A percentile compares a stretch with the other conserved stretches of the same genome.
Conservation (phyloP, 2,888 invertebrate genomes). For the Brachycybe producta region DNA sequence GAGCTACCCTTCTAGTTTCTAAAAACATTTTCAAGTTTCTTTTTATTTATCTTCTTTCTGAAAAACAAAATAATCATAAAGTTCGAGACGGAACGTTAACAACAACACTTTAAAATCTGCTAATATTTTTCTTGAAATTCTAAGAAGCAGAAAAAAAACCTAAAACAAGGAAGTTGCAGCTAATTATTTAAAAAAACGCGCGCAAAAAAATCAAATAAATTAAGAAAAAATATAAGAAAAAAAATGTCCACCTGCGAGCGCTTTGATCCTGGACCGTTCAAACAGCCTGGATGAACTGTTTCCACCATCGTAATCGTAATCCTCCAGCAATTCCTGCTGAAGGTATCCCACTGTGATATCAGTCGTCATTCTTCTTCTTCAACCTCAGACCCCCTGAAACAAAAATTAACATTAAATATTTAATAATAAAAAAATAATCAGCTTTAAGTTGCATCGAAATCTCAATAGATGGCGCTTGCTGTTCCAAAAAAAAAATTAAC, state of each 20-base stretch:
- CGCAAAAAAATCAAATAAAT: too few species aligned
- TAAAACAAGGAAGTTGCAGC: too few species aligned
- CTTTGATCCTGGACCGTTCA: constrained; percentile 98
- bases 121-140: too few species aligned
- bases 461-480: too few species aligned
- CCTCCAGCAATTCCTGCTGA: constrained; percentile 85
- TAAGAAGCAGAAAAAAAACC: too few species aligned
- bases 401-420: constrained; percentile 4
- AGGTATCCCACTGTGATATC: constrained; percentile 86
- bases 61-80: neutral
- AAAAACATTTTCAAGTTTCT: neutral
- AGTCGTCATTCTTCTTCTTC: constrained; percentile 74
- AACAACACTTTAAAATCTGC: constrained; percentile 13
- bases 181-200: too few species aligned
- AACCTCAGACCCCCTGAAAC: constrained; percentile 18
- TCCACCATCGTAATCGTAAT: constrained; percentile 98
- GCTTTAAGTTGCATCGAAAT: too few species aligned
- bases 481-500: neutral
- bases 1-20: neutral
- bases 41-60: neutral
- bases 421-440: neutral
- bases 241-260: constrained; percentile 78
- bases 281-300: constrained; percentile 97
- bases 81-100: neutral
- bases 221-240: too few species aligned